phyloP scores from a whole-genome alignment of 1,140 invertebrate genomes.

The Helicoverpa armigera region DNA sequence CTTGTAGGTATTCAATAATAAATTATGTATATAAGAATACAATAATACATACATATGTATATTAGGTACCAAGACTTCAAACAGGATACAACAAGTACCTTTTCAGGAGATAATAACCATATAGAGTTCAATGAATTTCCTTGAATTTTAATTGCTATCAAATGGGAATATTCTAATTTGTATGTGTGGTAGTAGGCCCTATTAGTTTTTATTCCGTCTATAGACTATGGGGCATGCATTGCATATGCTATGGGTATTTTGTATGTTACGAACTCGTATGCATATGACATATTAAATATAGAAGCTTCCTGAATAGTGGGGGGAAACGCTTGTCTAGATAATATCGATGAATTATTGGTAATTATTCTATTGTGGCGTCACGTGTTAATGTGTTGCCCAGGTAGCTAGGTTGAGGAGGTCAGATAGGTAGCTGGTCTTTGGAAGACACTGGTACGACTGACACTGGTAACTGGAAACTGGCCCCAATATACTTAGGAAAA shows the following conservation, averaged over 20 bases:
- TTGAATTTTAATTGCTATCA: conserved; percentile 38
- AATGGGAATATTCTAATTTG: conserved; percentile 33
- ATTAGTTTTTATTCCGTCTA: conserved; percentile 33
- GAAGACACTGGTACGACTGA: no score
- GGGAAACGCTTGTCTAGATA: background rate
- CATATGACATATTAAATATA: conserved; percentile 4
- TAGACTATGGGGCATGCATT: conserved; percentile 4
- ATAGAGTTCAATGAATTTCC: conserved; percentile 29
- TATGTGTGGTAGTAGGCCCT: conserved; percentile 1
- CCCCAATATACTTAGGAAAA: no score
- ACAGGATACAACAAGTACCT: conserved; percentile 1
- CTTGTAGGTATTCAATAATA: no score
- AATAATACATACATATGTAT: no score
- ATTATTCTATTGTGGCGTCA: no score
- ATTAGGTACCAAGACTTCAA: background rate
- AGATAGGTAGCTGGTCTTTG: no score
- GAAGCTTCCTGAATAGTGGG: conserved; percentile 1
- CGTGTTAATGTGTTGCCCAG: no score
- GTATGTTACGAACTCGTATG: conserved; percentile 18
- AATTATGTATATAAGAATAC: no score
- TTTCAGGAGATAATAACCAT: conserved; percentile 10
- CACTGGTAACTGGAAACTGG: no score
- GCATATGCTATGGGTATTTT: conserved; percentile 28
- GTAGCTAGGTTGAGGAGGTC: no score
- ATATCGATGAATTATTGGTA: no score